A percentile compares a stretch with the other conserved stretches of the same genome.
Conservation (phyloP, 2,888 invertebrate species). For the Stramonita haemastoma region DNA sequence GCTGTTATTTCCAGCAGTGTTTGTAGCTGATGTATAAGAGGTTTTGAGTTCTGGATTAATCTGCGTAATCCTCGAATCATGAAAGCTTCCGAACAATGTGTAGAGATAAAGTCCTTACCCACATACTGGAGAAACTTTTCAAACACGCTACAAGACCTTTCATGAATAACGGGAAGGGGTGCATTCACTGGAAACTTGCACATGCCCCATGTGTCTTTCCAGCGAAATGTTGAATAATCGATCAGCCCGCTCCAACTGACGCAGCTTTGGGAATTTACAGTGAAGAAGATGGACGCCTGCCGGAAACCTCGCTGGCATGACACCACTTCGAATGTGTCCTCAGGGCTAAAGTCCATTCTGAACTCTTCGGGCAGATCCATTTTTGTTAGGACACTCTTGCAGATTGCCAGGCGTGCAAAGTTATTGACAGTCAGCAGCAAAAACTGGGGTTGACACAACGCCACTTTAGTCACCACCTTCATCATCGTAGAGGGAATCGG, state of each 20-base stretch:
- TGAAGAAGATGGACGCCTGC: slow-evolving; percentile 21
- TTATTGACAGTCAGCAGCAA: slow-evolving; percentile 26
- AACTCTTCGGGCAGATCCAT: background rate
- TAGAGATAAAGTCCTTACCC: slow-evolving; percentile 17
- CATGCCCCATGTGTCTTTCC: slow-evolving; percentile 24
- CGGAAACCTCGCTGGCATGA: slow-evolving; percentile 1
- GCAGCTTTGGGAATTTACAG: background rate
- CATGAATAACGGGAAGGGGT: background rate
- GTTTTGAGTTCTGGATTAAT: background rate
- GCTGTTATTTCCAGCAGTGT: slow-evolving; percentile 1
- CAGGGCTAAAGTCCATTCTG: background rate
- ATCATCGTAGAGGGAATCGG: background rate
- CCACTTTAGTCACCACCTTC: slow-evolving; percentile 24
- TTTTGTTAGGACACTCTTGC: background rate
- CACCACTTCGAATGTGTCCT: slow-evolving; percentile 31
- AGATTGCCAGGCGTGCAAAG: slow-evolving; percentile 12
- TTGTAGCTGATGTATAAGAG: background rate
- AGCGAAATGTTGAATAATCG: slow-evolving; percentile 36
- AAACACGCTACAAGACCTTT: background rate
- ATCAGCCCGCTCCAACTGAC: slow-evolving; percentile 24
- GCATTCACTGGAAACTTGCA: slow-evolving; percentile 1
- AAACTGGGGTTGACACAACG: slow-evolving; percentile 30
- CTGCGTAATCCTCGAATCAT: slow-evolving; percentile 15
- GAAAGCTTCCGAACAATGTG: slow-evolving; percentile 13
- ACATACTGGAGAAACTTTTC: slow-evolving; percentile 2